Conservation (phyloP, 2,888 invertebrate species). For the Sphecodes monilicornis region DNA sequence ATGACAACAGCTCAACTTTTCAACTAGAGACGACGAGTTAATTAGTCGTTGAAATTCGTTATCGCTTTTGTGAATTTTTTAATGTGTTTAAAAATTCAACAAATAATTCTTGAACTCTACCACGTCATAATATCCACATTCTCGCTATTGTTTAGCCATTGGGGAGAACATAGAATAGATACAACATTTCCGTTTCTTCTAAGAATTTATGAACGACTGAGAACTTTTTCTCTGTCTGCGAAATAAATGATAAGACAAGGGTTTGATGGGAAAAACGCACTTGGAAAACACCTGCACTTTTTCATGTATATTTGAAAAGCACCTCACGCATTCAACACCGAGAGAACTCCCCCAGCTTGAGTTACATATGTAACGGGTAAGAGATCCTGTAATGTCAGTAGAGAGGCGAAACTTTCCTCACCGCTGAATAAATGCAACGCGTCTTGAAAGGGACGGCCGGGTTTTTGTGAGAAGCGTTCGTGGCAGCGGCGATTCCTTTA, state of each 20-base stretch:
- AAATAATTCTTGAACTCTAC: too few relatives aligned
- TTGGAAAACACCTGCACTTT: not conserved
- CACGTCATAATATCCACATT: too few relatives aligned
- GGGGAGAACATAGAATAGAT: too few relatives aligned
- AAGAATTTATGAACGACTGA: too few relatives aligned
- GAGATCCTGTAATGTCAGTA: not conserved
- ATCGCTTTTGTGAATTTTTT: too few relatives aligned
- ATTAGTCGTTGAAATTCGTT: too few relatives aligned
- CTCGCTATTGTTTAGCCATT: too few relatives aligned
- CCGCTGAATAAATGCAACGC: not conserved
- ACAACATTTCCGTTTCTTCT: too few relatives aligned
- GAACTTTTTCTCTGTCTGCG: not conserved
- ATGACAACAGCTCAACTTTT: too few relatives aligned
- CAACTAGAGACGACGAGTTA: too few relatives aligned
- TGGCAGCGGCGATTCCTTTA: constrained; percentile 22
- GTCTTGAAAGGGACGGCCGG: not conserved
- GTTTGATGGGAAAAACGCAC: not conserved
- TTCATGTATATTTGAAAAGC: not conserved
- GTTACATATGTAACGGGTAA: not conserved
- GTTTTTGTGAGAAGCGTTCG: constrained; percentile 14
- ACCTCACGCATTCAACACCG: not conserved
- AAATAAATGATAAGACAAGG: not conserved
- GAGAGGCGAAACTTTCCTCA: not conserved
- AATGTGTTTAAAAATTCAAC: too few relatives aligned
- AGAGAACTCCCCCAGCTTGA: not conserved